phyloP scores from a whole-genome alignment of 2,113 vertebrate species.

The Catharus minimus region DNA sequence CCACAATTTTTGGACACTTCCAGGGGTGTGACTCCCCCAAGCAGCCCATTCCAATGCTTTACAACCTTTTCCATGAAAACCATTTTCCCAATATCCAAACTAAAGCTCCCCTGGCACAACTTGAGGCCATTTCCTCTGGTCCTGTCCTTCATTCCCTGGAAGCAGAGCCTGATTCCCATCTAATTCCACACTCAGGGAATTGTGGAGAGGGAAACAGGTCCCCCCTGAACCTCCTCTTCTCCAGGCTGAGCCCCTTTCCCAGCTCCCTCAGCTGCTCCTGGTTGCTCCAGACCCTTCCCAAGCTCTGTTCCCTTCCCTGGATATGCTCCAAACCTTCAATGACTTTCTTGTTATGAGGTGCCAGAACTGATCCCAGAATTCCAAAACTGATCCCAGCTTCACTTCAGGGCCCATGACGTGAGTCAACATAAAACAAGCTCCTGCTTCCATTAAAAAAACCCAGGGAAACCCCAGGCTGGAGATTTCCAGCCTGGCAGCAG shows the following conservation, averaged over 20 bases:
- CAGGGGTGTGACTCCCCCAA: not conserved
- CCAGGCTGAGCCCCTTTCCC: not conserved
- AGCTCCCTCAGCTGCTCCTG: not conserved
- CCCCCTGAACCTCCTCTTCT: not conserved
- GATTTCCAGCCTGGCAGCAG: conserved; percentile 11
- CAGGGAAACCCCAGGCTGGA: not conserved
- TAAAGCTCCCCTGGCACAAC: not conserved
- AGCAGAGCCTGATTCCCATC: accelerated
- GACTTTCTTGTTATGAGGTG: not conserved
- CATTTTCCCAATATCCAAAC: not conserved
- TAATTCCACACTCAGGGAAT: not conserved
- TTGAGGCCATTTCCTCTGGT: accelerated
- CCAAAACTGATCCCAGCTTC: not conserved
- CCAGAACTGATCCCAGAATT: not conserved
- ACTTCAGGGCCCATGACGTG: not conserved
- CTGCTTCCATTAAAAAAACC: not conserved
- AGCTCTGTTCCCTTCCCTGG: not conserved
- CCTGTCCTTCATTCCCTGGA: not conserved
- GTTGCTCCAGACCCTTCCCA: not conserved
- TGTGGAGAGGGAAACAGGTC: not conserved
- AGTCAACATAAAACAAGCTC: not conserved
- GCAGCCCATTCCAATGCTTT: not conserved
- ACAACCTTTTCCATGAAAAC: not conserved
- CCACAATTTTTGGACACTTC: not conserved
- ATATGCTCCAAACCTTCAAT: not conserved